A percentile compares a stretch with the other conserved stretches of the same genome.
These are phyloP conservation scores for Chondrosia reniformis DNA, from an alignment of 37 sponge, comb jelly and placozoan genomes.

Conservation along the genomic window DNA sequence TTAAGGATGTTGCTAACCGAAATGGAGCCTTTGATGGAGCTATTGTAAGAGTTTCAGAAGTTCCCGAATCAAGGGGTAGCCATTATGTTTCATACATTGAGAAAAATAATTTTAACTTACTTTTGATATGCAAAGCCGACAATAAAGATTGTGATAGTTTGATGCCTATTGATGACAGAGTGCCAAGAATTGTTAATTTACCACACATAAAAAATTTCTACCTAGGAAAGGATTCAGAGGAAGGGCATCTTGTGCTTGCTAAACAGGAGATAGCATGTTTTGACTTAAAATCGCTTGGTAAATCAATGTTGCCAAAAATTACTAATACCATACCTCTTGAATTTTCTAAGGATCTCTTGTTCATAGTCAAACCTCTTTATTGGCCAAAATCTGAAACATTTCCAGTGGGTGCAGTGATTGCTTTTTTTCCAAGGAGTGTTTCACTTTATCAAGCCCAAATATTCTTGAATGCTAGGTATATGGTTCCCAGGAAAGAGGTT, in stretches of 20 bases:
- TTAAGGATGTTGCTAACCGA: conserved; percentile 40
- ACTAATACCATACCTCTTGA: conserved; percentile 39
- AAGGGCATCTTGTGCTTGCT: background rate
- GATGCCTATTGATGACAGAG: conserved; percentile 46
- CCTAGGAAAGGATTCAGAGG: background rate
- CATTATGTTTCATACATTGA: conserved; percentile 21
- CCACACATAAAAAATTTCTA: conserved; percentile 35
- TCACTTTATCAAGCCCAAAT: conserved; percentile 30
- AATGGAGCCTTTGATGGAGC: conserved; percentile 65
- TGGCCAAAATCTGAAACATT: conserved; percentile 38
- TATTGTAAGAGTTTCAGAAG: conserved; percentile 38
- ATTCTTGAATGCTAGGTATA: conserved; percentile 10
- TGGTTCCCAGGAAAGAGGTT: background rate
- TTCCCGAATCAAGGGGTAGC: conserved; percentile 27
- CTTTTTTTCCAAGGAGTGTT: conserved; percentile 29
- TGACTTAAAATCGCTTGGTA: conserved; percentile 1
- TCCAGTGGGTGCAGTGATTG: conserved; percentile 54
- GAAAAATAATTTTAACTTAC: background rate
- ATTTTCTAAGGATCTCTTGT: conserved; percentile 38
- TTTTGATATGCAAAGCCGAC: conserved; percentile 48
- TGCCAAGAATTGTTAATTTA: conserved; percentile 52
- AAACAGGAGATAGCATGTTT: conserved; percentile 42
- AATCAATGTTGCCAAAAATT: conserved; percentile 43
- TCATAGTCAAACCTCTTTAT: conserved; percentile 38
- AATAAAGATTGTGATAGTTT: conserved; percentile 31